Evolutionary conservation across 2,888 invertebrate species (phyloP).

Genomic region (Eupithecia exiguata): DNA sequence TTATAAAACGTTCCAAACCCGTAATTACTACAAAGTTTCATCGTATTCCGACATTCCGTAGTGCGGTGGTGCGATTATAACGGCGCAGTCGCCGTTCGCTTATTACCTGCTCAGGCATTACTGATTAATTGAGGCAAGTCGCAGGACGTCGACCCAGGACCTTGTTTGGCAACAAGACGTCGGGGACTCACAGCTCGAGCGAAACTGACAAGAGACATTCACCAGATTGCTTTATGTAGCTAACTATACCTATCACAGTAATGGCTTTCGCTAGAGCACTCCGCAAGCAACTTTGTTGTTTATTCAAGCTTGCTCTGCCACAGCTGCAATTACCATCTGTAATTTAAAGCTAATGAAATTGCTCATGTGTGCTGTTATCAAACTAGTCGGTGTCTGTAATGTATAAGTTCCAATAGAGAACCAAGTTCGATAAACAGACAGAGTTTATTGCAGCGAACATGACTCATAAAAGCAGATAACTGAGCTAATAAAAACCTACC

Average conservation of each 20-base stretch:
- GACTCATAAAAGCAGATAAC: constrained; percentile 72
- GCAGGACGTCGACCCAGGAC: constrained; percentile 58
- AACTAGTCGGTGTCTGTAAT: constrained; percentile 51
- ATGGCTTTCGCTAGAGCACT: constrained; percentile 25
- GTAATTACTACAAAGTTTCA: constrained; percentile 41
- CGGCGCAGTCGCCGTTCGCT: constrained; percentile 49
- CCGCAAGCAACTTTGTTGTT: constrained; percentile 24
- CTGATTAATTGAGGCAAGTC: constrained; percentile 63
- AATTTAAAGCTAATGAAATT: constrained; percentile 23
- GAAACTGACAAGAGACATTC: constrained; percentile 50
- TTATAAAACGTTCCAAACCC: constrained; percentile 41
- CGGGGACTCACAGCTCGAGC: constrained; percentile 54
- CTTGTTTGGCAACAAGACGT: constrained; percentile 56
- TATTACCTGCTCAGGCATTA: constrained; percentile 48
- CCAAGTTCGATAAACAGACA: constrained; percentile 54
- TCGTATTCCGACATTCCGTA: constrained; percentile 38
- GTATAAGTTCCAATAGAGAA: constrained; percentile 60
- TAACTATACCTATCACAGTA: constrained; percentile 31
- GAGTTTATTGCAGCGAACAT: constrained; percentile 69
- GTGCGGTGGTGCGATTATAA: constrained; percentile 43
- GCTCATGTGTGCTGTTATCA: neutral
- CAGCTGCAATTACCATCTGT: constrained; percentile 16
- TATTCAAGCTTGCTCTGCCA: constrained; percentile 20
- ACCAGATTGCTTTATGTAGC: constrained; percentile 56
- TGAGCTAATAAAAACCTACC: constrained; percentile 67